Evolutionary conservation across 2,888 invertebrate species (phyloP).

Genomic region (Rambutsinella grinnellia): DNA sequence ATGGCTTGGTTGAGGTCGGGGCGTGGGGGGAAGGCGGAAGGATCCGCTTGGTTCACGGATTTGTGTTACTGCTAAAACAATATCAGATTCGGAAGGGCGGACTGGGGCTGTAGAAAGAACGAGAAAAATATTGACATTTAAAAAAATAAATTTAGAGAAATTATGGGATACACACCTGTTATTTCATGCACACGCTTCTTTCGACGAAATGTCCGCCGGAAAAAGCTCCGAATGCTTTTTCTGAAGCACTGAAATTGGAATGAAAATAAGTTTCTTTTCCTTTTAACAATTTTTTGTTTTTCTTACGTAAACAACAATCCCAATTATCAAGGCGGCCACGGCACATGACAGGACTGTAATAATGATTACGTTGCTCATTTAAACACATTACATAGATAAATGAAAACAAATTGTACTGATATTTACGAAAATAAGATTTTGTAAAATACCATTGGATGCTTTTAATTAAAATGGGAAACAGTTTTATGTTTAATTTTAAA

Average conservation of each 20-base stretch:
- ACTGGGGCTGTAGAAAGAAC: conserved; percentile 29
- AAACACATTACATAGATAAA: no score
- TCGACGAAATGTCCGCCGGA: conserved; percentile 1
- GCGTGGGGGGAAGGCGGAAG: no score
- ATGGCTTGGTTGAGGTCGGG: no score
- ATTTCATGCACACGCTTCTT: conserved; percentile 31
- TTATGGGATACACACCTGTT: conserved; percentile 19
- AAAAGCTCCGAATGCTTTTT: background rate
- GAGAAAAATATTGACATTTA: no score
- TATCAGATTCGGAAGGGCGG: conserved; percentile 21
- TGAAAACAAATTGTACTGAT: no score
- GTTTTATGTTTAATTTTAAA: no score
- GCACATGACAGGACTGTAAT: conserved; percentile 9
- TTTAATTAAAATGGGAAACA: no score
- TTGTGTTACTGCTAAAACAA: conserved; percentile 44
- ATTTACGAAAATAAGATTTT: no score
- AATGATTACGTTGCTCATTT: no score
- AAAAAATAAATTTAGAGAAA: no score
- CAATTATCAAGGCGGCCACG: background rate
- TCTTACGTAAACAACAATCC: conserved; percentile 28
- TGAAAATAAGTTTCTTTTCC: background rate
- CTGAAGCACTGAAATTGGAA: conserved; percentile 7
- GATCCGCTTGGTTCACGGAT: conserved; percentile 29
- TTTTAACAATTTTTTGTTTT: background rate
- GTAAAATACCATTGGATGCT: no score